phyloP scores from a whole-genome alignment of 2,113 vertebrate species.

The Poeciliopsis prolifica region DNA sequence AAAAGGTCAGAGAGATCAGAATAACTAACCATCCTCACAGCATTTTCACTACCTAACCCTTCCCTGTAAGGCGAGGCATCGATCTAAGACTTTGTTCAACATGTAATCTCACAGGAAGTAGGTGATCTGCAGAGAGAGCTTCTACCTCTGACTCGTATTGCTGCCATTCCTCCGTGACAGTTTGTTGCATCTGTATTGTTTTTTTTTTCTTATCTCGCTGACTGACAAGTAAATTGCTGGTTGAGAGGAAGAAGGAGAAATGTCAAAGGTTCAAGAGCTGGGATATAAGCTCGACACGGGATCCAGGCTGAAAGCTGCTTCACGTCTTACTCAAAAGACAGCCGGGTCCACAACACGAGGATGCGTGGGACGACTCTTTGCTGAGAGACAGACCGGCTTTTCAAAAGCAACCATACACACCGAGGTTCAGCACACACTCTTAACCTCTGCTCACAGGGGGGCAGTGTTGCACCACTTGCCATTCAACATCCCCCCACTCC shows the following conservation, averaged over 20 bases:
- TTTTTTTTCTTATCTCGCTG: conserved; percentile 51
- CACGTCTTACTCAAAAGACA: conserved; percentile 43
- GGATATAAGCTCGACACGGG: conserved; percentile 51
- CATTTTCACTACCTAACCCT: conserved; percentile 4
- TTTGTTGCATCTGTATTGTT: conserved; percentile 32
- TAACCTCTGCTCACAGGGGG: conserved; percentile 67
- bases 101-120: conserved; percentile 17
- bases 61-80: conserved; percentile 6
- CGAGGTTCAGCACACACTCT: neutral
- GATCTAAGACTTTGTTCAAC: conserved; percentile 2
- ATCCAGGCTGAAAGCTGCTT: conserved; percentile 44
- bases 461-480: conserved; percentile 75
- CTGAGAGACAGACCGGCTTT: conserved; percentile 27
- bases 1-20: conserved; percentile 70
- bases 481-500: conserved; percentile 11
- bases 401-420: conserved; percentile 10
- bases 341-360: conserved; percentile 21
- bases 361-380: conserved; percentile 29
- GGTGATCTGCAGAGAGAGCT: neutral
- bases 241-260: conserved; percentile 27
- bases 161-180: conserved; percentile 21
- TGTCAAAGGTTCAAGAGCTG: conserved; percentile 45
- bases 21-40: conserved; percentile 44
- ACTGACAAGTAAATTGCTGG: conserved; percentile 53
- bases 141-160: neutral